Conservation (phyloP, 2,888 invertebrate genomes). For the Deroplatys truncata region DNA sequence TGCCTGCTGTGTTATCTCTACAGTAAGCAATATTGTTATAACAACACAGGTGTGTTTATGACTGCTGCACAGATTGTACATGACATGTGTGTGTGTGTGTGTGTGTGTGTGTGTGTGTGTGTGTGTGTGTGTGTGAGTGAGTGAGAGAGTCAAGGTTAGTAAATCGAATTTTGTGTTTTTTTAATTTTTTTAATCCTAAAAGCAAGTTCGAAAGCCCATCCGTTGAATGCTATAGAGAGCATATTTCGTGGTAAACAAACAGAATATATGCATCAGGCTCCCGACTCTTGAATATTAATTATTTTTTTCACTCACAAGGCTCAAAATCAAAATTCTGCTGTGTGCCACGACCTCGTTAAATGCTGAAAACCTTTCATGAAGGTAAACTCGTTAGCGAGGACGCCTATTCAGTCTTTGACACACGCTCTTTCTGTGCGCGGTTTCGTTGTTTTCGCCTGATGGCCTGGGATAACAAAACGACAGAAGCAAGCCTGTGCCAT, state of each 20-base stretch:
- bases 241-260: neutral
- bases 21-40: too few relatives aligned
- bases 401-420: neutral
- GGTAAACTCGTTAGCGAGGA: neutral
- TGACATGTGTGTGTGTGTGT: neutral
- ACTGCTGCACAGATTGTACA: neutral
- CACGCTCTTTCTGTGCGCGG: neutral
- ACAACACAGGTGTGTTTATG: too few relatives aligned
- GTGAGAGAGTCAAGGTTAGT: neutral
- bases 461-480: neutral
- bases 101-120: too few relatives aligned
- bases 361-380: neutral
- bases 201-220: neutral
- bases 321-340: neutral
- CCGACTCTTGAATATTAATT: neutral
- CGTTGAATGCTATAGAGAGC: neutral
- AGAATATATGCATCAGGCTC: neutral
- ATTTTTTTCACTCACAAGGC: neutral
- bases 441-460: neutral
- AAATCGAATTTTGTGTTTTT: neutral
- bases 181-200: neutral
- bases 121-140: too few relatives aligned
- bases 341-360: neutral
- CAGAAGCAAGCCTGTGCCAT: neutral
- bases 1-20: too few relatives aligned